phyloP scores from a whole-genome alignment of 2,888 invertebrate species.

The Marasmarcha lunaedactyla region DNA sequence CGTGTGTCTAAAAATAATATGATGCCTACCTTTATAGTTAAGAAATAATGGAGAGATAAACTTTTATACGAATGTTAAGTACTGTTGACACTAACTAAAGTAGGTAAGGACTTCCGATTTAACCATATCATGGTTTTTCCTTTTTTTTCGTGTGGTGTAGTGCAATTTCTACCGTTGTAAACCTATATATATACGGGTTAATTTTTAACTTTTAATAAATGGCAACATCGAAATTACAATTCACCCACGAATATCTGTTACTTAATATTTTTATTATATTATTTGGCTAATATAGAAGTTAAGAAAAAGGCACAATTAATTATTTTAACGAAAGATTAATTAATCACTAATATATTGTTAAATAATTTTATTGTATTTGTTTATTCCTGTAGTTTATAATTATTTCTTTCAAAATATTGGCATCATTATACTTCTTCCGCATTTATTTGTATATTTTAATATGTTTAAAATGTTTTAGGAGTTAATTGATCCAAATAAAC shows the following conservation, averaged over 20 bases:
- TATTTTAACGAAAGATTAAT: slow-evolving; percentile 40
- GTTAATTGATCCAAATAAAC: slow-evolving; percentile 65
- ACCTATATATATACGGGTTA: no score
- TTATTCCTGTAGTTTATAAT: slow-evolving; percentile 23
- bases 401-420: slow-evolving; percentile 33
- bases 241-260: slow-evolving; percentile 24
- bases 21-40: slow-evolving; percentile 66
- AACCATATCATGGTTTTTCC: slow-evolving; percentile 54
- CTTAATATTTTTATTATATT: slow-evolving; percentile 28
- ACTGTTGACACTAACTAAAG: slow-evolving; percentile 63
- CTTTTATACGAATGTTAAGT: slow-evolving; percentile 70
- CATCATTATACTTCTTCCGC: slow-evolving; percentile 49
- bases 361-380: slow-evolving; percentile 58
- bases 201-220: slow-evolving; percentile 24
- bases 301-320: slow-evolving; percentile 64
- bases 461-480: slow-evolving; percentile 64
- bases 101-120: slow-evolving; percentile 58
- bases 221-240: slow-evolving; percentile 35
- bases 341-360: slow-evolving; percentile 66
- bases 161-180: slow-evolving; percentile 19
- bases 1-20: slow-evolving; percentile 45
- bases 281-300: slow-evolving; percentile 63
- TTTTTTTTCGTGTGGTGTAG: slow-evolving; percentile 20
- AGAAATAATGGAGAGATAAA: slow-evolving; percentile 64
- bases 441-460: slow-evolving; percentile 67